phyloP scores from a whole-genome alignment of 2,888 invertebrate species.

The Esperia sulphurella region DNA sequence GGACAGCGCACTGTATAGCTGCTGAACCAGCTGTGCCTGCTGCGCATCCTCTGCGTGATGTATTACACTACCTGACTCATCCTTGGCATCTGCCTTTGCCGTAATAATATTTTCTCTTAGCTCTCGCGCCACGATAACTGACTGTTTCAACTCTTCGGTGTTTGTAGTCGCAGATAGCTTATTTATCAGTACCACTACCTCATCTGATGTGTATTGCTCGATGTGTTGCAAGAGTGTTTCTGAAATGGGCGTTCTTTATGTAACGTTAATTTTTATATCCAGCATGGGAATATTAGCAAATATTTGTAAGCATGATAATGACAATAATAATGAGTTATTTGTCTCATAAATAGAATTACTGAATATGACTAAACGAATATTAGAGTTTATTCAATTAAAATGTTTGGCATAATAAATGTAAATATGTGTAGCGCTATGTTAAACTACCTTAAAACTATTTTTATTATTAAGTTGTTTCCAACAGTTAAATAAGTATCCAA shows the following conservation, averaged over 20 bases:
- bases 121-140: conserved; percentile 13
- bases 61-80: background rate
- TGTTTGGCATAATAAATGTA: too few relatives aligned
- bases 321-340: too few relatives aligned
- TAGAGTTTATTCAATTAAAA: too few relatives aligned
- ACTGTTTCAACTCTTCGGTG: conserved; percentile 10
- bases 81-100: background rate
- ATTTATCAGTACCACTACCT: conserved; percentile 4
- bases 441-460: too few relatives aligned
- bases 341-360: too few relatives aligned
- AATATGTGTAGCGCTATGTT: too few relatives aligned
- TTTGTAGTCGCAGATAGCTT: conserved; percentile 5
- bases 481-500: background rate
- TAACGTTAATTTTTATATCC: background rate
- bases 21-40: background rate
- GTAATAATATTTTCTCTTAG: conserved; percentile 7
- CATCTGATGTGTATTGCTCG: conserved; percentile 12
- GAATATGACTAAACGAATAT: too few relatives aligned
- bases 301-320: background rate
- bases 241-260: conserved; percentile 1
- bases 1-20: background rate
- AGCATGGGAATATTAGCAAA: background rate
- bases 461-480: too few relatives aligned
- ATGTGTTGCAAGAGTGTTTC: conserved; percentile 3
- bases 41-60: too few relatives aligned